Conservation (phyloP, 2,113 vertebrate species). For the Hippocampus guttulatus region DNA sequence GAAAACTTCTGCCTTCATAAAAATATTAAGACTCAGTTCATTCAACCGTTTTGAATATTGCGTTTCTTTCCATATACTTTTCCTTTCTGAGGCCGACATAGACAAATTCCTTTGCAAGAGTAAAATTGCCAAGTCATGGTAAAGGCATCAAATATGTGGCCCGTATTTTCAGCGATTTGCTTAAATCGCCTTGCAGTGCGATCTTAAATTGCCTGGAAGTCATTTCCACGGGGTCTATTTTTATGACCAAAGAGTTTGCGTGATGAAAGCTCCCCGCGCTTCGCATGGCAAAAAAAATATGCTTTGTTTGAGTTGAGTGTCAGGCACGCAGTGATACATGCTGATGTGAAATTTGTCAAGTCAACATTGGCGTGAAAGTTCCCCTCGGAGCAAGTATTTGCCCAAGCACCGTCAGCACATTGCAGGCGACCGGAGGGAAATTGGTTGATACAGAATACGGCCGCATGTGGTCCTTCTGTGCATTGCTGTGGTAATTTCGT, state of each 20-base stretch:
- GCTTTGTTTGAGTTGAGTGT: constrained; percentile 28
- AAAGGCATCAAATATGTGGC: constrained; percentile 21
- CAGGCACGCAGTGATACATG: constrained; percentile 31
- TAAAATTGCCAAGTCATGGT: neutral
- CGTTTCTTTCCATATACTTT: neutral
- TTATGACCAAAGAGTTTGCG: constrained; percentile 13
- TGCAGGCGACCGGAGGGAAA: constrained; percentile 22
- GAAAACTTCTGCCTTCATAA: neutral
- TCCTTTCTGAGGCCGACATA: no score
- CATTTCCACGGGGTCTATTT: constrained; percentile 20
- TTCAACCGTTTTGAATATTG: neutral
- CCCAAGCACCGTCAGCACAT: constrained; percentile 43
- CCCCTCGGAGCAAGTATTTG: constrained; percentile 35
- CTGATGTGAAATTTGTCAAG: constrained; percentile 45
- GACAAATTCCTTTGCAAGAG: no score
- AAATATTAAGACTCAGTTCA: neutral
- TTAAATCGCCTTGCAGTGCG: constrained; percentile 22
- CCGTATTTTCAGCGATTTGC: neutral
- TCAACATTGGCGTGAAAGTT: constrained; percentile 35
- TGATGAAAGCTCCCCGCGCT: constrained; percentile 12
- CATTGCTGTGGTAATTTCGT: constrained; percentile 27
- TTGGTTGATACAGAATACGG: constrained; percentile 24
- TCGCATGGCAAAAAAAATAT: neutral
- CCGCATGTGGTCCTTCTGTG: constrained; percentile 15
- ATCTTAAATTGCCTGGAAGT: constrained; percentile 21